Conservation (phyloP, 1,140 invertebrate species). For the Tetramorium parvispinum region DNA sequence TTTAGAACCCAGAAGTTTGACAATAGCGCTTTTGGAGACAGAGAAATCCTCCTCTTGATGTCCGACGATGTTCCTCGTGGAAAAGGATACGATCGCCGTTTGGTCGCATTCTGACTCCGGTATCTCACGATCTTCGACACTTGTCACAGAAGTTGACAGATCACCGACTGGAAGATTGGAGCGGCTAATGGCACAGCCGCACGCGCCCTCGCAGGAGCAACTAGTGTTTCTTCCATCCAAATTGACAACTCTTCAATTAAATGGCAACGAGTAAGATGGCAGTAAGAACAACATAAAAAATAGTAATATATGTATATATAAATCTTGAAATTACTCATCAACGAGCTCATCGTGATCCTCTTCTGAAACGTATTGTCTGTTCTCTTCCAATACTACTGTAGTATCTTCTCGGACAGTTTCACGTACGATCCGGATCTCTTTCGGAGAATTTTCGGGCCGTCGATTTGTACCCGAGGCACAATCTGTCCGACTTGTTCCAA, state of each 20-base stretch:
- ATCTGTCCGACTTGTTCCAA: slow-evolving; percentile 78
- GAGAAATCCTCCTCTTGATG: slow-evolving; percentile 38
- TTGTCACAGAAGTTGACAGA: not conserved
- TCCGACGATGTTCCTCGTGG: not conserved
- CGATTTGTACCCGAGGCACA: slow-evolving; percentile 53
- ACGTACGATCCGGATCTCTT: not conserved
- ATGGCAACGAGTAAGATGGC: not conserved
- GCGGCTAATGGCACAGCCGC: slow-evolving; percentile 75
- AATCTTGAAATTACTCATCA: slow-evolving; percentile 29
- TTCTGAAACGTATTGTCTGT: slow-evolving; percentile 16
- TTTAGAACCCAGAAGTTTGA: slow-evolving; percentile 73
- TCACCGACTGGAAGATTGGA: not conserved
- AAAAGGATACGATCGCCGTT: not conserved
- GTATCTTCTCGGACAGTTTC: slow-evolving; percentile 10
- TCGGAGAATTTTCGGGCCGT: not conserved
- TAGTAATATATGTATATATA: not conserved
- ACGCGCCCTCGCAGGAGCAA: slow-evolving; percentile 81
- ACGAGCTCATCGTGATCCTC: slow-evolving; percentile 34
- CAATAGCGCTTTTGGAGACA: slow-evolving; percentile 65
- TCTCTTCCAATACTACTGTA: slow-evolving; percentile 33
- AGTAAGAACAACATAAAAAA: not conserved
- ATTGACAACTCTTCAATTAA: slow-evolving; percentile 10
- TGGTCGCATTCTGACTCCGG: not conserved
- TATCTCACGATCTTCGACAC: not conserved
- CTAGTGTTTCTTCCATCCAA: not conserved